These are phyloP conservation scores for Neotoma lepida DNA, from an alignment of 2,113 vertebrate species.

Conservation along the genomic window DNA sequence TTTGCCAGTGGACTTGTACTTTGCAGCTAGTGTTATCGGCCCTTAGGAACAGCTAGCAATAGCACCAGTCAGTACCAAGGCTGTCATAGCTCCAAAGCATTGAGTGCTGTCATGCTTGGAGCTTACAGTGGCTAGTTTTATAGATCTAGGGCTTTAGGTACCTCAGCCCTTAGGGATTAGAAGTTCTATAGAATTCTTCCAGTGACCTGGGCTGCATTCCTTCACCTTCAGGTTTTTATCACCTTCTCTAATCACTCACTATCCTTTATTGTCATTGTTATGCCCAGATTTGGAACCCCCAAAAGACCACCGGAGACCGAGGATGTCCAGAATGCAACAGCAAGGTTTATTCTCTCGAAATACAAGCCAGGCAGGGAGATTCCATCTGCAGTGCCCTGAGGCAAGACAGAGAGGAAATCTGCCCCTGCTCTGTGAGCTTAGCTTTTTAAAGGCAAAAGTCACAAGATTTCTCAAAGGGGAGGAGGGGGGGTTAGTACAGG, in stretches of 20 bases:
- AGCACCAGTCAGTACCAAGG: neutral
- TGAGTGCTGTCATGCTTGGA: neutral
- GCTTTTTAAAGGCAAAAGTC: too few species aligned
- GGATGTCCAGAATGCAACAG: too few species aligned
- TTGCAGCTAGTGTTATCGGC: neutral
- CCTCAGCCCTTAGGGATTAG: neutral
- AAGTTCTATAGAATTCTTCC: neutral
- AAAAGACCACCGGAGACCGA: too few species aligned
- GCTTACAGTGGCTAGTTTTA: neutral
- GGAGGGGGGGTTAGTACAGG: too few species aligned
- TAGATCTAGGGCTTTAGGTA: neutral
- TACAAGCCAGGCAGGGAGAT: too few species aligned
- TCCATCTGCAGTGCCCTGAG: too few species aligned
- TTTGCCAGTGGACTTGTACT: neutral
- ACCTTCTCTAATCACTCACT: neutral
- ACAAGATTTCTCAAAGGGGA: too few species aligned
- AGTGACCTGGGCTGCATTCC: neutral
- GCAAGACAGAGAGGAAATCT: too few species aligned
- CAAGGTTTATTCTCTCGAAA: too few species aligned
- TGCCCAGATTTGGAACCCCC: too few species aligned
- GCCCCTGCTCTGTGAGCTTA: too few species aligned
- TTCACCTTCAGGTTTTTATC: neutral
- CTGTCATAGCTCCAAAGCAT: neutral
- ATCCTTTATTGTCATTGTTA: neutral
- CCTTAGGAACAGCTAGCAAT: neutral